phyloP scores from a whole-genome alignment of 2,888 invertebrate genomes.

The Cosmopolites sordidus region DNA sequence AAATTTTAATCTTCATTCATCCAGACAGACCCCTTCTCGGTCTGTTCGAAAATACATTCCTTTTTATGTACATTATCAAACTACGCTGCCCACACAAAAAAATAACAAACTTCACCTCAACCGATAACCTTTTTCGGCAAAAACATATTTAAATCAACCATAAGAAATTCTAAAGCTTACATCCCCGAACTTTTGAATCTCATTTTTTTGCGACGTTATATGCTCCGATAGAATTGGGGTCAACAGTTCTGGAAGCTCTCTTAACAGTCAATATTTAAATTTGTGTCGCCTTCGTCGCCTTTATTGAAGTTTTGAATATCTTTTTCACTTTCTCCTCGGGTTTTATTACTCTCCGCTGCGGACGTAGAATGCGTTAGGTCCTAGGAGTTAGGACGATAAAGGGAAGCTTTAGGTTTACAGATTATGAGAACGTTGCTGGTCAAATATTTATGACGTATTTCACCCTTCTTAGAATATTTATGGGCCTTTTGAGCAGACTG shows the following conservation, averaged over 20 bases:
- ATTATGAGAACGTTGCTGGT: background rate
- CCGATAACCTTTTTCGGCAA: background rate
- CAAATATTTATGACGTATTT: background rate
- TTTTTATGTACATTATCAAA: too few species aligned
- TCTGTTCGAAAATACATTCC: too few species aligned
- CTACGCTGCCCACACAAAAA: too few species aligned
- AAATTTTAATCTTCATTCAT: too few species aligned
- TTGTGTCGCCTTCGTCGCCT: slow-evolving; percentile 4
- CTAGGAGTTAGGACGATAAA: background rate
- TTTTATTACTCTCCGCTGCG: background rate
- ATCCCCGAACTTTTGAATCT: slow-evolving; percentile 3
- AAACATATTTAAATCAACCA: background rate
- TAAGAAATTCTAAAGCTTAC: background rate
- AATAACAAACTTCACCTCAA: background rate
- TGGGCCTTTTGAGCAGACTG: too few species aligned
- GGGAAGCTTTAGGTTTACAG: background rate
- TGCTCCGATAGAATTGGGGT: slow-evolving; percentile 4
- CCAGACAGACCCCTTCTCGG: too few species aligned
- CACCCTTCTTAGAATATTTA: too few species aligned
- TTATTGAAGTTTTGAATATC: slow-evolving; percentile 14
- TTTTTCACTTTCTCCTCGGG: slow-evolving; percentile 1
- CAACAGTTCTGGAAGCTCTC: slow-evolving; percentile 3
- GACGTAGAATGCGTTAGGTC: background rate
- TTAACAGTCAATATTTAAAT: slow-evolving; percentile 14
- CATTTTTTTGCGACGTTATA: background rate